These are phyloP conservation scores for Pachyseris speciosa DNA, from an alignment of 64 coral and sea anemone genomes.

Conservation along the genomic window DNA sequence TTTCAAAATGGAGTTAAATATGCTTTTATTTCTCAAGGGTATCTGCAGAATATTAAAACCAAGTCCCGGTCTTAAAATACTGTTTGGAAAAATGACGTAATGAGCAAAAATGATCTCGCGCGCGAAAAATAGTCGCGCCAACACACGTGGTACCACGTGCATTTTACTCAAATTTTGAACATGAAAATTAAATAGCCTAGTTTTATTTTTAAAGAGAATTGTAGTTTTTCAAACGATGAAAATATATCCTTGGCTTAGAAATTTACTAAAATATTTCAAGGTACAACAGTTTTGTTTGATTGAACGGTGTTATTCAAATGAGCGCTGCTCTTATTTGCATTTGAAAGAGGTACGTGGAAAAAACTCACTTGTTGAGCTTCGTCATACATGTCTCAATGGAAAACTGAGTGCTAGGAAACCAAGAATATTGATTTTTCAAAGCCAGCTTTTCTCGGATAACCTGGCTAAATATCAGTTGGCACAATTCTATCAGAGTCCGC, in stretches of 20 bases:
- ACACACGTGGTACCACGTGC: constrained; percentile 16
- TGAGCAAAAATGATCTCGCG: too few species aligned
- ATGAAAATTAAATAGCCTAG: too few species aligned
- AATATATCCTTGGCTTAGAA: too few species aligned
- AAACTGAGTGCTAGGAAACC: constrained; percentile 4
- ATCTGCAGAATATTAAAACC: too few species aligned
- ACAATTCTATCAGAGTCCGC: background rate
- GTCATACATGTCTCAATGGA: constrained; percentile 9
- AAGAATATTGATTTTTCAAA: background rate
- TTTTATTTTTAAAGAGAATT: background rate
- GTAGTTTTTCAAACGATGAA: background rate
- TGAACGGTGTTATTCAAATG: constrained; percentile 14
- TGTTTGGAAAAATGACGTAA: too few species aligned
- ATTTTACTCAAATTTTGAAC: too few species aligned
- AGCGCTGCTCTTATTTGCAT: constrained; percentile 13
- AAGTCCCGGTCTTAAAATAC: too few species aligned
- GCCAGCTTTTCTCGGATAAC: background rate
- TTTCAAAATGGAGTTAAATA: too few species aligned
- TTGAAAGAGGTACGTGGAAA: too few species aligned
- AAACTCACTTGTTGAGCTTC: background rate
- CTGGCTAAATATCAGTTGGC: background rate
- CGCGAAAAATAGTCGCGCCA: too few species aligned
- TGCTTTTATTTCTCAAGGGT: too few species aligned
- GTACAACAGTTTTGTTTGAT: background rate
- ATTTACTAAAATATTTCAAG: background rate